A percentile compares a stretch with the other conserved stretches of the same genome.
phyloP scores from a whole-genome alignment of 2,113 vertebrate species.

The Mesocricetus auratus region DNA sequence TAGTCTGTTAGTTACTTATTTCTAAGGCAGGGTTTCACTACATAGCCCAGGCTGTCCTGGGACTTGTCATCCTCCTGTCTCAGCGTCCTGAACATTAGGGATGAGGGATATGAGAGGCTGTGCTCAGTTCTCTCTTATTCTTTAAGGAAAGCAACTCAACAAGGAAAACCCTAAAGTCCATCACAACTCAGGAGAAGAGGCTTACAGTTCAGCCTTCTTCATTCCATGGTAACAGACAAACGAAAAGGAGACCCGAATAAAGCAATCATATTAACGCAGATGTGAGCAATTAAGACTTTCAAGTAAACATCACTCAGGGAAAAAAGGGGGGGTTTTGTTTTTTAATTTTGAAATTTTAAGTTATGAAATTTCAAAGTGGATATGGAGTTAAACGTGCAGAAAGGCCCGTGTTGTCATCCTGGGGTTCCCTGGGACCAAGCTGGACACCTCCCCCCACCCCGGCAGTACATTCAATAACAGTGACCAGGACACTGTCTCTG shows the following conservation, averaged over 20 bases:
- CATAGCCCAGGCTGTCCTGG: not conserved
- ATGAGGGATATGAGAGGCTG: rapidly evolving
- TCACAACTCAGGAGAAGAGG: not conserved
- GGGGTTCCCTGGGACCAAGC: not conserved
- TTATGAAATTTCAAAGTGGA: not conserved
- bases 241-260: not conserved
- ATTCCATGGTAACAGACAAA: not conserved
- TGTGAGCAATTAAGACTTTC: not conserved
- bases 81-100: not conserved
- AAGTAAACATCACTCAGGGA: not conserved
- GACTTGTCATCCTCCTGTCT: not conserved
- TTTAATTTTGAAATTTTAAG: not conserved
- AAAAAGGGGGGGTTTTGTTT: not conserved
- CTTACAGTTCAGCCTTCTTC: not conserved
- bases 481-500: not conserved
- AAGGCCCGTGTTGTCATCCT: rapidly evolving
- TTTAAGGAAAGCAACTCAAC: not conserved
- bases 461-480: not conserved
- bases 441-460: not conserved
- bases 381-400: not conserved
- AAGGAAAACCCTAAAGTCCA: not conserved
- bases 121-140: not conserved
- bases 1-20: not conserved
- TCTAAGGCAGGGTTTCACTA: not conserved
- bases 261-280: not conserved